Base-by-base conservation (phyloP, 2,888 invertebrate species). In the Dynastes tityus region DNA sequence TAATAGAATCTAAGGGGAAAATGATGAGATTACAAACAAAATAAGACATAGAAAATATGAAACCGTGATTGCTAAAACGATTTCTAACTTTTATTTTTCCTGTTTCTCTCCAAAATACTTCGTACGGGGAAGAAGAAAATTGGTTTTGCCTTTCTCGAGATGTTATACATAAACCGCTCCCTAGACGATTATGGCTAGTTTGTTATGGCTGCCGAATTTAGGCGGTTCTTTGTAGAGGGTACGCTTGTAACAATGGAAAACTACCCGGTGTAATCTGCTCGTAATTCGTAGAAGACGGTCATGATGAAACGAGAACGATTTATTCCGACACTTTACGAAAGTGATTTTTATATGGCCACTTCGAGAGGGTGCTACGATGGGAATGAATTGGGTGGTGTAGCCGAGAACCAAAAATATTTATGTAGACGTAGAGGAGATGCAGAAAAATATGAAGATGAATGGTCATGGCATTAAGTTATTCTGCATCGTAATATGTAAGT, bases 261-360 rank as follows among this genome's bases (percentile, higher is more conserved):
- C 73, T 58, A 40, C 61, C 27, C 16, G 55, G 13, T 8, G 53
- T 71, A 53, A 71, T 71, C 32, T 16, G 55, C 70, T 71, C 53
- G 32, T 55, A 55, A 71, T 29, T 55, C 53, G 11, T 45, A 53
- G 32, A 29, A n/a, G 71, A 11, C 73, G 61, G 5, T 27, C 40
- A 53, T 61, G 73, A 73, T 73, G 22, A 45, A 73, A 73, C 8
- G 61, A 16, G 53, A 71, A 55, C 71, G 16, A 71, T 71, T 55
- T 71, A 71, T 71, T 29, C 55, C 71, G 16, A 40, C 73, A 13
- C 40, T 61, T 45, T 45, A 11, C 45, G 45, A 73, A 51, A 61
- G 45, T 61, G 61, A 73, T 73, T 73, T 73, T 73, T 73, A 61
- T 73, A 22, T 45, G 73, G 49, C 16, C 51, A 49, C 51, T 68